Conservation (phyloP, 2,113 vertebrate species). For the Lipophrys pholis region DNA sequence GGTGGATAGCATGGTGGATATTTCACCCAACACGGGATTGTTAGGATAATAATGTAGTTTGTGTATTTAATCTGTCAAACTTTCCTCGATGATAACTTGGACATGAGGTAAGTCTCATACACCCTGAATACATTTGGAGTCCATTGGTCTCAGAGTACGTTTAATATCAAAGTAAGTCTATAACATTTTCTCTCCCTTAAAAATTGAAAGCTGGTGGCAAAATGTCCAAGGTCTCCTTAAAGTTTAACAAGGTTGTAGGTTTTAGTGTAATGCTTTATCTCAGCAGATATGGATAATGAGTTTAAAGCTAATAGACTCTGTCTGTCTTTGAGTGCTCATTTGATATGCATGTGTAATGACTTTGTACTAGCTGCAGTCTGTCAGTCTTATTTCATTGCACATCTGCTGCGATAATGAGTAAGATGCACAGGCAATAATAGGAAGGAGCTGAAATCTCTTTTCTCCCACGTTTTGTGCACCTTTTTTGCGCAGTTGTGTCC, state of each 20-base stretch:
- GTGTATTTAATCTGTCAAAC: slow-evolving; percentile 6
- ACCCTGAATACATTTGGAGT: not conserved
- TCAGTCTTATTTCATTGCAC: slow-evolving; percentile 61
- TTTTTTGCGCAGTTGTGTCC: not conserved
- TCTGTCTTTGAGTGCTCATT: slow-evolving; percentile 46
- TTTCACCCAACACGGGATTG: slow-evolving; percentile 30
- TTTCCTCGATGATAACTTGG: slow-evolving; percentile 6
- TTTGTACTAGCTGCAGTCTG: slow-evolving; percentile 53
- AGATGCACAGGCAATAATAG: slow-evolving; percentile 27
- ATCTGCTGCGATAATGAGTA: slow-evolving; percentile 39
- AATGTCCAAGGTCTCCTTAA: slow-evolving; percentile 34
- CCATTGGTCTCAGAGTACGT: not conserved
- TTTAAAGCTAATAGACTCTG: slow-evolving; percentile 37
- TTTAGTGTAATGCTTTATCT: slow-evolving; percentile 53
- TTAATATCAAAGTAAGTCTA: slow-evolving; percentile 8
- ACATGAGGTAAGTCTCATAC: slow-evolving; percentile 19
- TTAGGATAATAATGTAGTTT: slow-evolving; percentile 15
- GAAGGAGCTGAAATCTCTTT: slow-evolving; percentile 32
- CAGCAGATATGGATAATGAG: slow-evolving; percentile 47
- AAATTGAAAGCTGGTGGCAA: slow-evolving; percentile 20
- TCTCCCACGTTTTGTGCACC: slow-evolving; percentile 21
- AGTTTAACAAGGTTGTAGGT: slow-evolving; percentile 48
- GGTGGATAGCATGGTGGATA: slow-evolving; percentile 51
- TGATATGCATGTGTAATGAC: slow-evolving; percentile 61
- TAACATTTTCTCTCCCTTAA: slow-evolving; percentile 19